Conservation (phyloP, 2,888 invertebrate species). For the Rhogogaster chlorosoma region DNA sequence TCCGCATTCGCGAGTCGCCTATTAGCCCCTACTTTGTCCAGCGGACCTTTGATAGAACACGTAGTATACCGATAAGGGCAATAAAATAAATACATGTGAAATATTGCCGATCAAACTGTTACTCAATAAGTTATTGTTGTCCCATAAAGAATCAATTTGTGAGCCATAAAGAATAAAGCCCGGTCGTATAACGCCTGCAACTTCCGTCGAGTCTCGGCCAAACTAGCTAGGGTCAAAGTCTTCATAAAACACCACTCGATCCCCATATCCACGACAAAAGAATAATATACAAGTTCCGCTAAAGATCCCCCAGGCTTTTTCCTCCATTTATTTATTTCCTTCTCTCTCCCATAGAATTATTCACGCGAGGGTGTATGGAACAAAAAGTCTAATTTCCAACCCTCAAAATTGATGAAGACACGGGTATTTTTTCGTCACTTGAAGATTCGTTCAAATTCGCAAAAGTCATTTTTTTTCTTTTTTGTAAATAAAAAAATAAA, state of each 20-base stretch:
- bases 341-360: no score
- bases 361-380: no score
- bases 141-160: conserved; percentile 67
- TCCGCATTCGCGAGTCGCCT: neutral
- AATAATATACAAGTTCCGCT: conserved; percentile 26
- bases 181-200: conserved; percentile 50
- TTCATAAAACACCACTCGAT: conserved; percentile 53
- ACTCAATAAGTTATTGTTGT: conserved; percentile 60
- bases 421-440: no score
- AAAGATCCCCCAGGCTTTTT: conserved; percentile 17
- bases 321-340: neutral
- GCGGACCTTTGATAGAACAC: neutral
- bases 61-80: conserved; percentile 9
- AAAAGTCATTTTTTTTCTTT: neutral
- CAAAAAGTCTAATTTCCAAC: no score
- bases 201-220: conserved; percentile 40
- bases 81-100: conserved; percentile 49
- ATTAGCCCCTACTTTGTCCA: neutral
- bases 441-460: neutral
- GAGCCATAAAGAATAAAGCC: conserved; percentile 62
- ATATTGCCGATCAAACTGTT: conserved; percentile 59
- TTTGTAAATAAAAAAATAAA: no score
- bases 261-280: conserved; percentile 45
- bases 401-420: no score
- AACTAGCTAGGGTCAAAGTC: conserved; percentile 54